These are phyloP conservation scores for Escarpia spicata DNA, from an alignment of 2,888 invertebrate genomes.

Conservation along the genomic window DNA sequence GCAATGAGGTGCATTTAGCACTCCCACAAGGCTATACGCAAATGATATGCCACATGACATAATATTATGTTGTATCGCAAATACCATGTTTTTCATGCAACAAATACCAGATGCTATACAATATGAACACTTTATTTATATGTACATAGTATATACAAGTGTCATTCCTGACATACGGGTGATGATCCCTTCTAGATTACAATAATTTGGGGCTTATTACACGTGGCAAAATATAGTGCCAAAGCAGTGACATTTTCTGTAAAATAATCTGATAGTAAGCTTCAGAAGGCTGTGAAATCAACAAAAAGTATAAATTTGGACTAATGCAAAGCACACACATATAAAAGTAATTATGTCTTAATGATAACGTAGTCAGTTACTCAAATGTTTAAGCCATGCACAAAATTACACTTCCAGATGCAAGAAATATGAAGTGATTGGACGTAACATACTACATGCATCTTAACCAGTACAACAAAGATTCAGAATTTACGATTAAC, in stretches of 20 bases:
- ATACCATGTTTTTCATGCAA: not conserved
- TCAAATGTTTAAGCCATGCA: not conserved
- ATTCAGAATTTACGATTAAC: not conserved
- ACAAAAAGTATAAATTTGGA: not conserved
- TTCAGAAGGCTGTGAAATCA: not conserved
- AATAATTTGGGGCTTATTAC: not conserved
- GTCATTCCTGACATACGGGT: not conserved
- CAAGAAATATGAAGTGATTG: not conserved
- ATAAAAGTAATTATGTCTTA: not conserved
- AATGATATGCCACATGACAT: too few relatives aligned
- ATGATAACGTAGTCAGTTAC: not conserved
- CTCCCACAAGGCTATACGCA: too few relatives aligned
- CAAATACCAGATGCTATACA: not conserved
- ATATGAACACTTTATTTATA: slow-evolving; percentile 13
- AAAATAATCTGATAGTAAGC: not conserved
- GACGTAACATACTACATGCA: too few relatives aligned
- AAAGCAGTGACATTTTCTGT: not conserved
- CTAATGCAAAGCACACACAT: not conserved
- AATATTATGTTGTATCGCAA: too few relatives aligned
- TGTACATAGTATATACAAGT: not conserved
- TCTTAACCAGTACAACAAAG: not conserved
- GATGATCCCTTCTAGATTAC: not conserved
- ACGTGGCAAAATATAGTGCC: not conserved
- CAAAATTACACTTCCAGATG: not conserved
- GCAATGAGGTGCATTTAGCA: too few relatives aligned